Percentiles rank a stretch among this genome's conserved stretches.
phyloP scores from a whole-genome alignment of 2,888 invertebrate genomes.

The Hypolimnas misippus region DNA sequence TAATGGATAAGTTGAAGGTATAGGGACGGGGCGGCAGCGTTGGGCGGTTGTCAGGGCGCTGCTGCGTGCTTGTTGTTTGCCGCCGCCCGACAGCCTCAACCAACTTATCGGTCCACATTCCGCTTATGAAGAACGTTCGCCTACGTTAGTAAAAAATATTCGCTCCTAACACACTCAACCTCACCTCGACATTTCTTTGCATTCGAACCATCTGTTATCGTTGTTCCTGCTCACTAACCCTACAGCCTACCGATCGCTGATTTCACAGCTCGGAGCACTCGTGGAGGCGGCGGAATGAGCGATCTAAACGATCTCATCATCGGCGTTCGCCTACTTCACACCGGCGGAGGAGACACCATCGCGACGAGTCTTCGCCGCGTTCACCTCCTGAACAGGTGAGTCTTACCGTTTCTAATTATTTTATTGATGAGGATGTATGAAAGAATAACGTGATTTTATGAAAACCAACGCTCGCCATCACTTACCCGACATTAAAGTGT shows the following conservation, averaged over 20 bases:
- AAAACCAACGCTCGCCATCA: conserved; percentile 65
- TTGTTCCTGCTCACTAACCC: conserved; percentile 73
- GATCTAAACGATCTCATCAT: conserved; percentile 93
- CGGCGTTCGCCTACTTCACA: conserved; percentile 92
- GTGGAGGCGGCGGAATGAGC: conserved; percentile 91
- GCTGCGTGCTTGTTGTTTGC: conserved; percentile 73
- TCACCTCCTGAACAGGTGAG: conserved; percentile 81
- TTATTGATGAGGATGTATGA: conserved; percentile 58
- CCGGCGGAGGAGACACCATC: conserved; percentile 87
- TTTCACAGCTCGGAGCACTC: conserved; percentile 90
- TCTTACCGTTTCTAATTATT: conserved; percentile 60
- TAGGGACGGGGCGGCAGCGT: conserved; percentile 62
- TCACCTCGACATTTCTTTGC: conserved; percentile 62
- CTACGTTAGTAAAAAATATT: conserved; percentile 68
- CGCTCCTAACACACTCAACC: conserved; percentile 59
- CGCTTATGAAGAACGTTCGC: conserved; percentile 62
- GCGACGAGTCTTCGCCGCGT: conserved; percentile 77
- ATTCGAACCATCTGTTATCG: conserved; percentile 38
- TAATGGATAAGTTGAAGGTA: conserved; percentile 46
- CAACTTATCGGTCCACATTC: conserved; percentile 68
- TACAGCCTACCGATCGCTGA: conserved; percentile 82
- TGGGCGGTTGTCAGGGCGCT: conserved; percentile 67
- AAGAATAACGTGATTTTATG: conserved; percentile 56
- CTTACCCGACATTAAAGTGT: conserved; percentile 60
- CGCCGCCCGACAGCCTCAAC: conserved; percentile 65